Conservation (phyloP, 2,113 vertebrate genomes). For the Lophura nycthemera region DNA sequence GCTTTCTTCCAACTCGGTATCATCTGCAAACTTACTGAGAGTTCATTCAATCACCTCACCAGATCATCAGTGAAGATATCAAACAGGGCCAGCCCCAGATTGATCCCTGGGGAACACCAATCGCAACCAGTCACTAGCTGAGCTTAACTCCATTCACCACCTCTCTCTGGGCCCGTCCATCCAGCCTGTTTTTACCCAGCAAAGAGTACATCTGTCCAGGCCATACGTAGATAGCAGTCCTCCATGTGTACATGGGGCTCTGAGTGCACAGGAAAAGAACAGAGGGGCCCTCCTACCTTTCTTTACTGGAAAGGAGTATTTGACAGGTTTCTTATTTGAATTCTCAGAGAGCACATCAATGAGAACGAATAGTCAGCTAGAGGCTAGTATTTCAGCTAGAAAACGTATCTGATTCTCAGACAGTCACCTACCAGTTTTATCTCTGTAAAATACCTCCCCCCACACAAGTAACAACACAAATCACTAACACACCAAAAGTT, state of each 20-base stretch:
- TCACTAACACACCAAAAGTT: not conserved
- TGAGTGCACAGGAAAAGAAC: not conserved
- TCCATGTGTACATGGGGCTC: accelerated
- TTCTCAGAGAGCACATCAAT: not conserved
- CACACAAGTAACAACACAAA: not conserved
- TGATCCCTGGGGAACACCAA: too few relatives aligned
- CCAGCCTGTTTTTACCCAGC: too few relatives aligned
- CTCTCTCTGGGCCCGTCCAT: too few relatives aligned
- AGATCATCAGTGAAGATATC: too few relatives aligned
- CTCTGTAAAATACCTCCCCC: not conserved
- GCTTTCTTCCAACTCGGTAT: too few relatives aligned
- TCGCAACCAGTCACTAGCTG: too few relatives aligned
- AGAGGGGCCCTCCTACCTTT: not conserved
- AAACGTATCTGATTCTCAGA: not conserved
- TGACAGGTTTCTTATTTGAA: not conserved
- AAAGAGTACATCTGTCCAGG: too few relatives aligned
- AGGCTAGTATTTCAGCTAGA: not conserved
- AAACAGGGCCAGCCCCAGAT: too few relatives aligned
- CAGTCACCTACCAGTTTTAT: not conserved
- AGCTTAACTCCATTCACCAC: too few relatives aligned
- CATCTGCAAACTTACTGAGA: too few relatives aligned
- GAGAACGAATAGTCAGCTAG: not conserved
- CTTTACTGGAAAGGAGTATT: not conserved
- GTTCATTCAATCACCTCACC: too few relatives aligned
- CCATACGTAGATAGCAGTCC: not conserved